These are phyloP conservation scores for Acanthosoma haemorrhoidale DNA, from an alignment of 2,888 invertebrate genomes.

Conservation along the genomic window DNA sequence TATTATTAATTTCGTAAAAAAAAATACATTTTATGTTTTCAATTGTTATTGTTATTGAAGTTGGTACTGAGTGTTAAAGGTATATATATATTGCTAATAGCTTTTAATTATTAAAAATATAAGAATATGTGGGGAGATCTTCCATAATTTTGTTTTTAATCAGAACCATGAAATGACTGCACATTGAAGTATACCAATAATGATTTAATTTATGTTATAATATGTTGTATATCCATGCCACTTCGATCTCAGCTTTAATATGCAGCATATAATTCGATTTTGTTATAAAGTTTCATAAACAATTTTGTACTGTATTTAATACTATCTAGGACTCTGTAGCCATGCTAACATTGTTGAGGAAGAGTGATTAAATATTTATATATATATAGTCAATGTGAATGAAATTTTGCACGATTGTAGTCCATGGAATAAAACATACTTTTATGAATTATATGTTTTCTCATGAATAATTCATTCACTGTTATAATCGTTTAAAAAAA, in stretches of 20 bases:
- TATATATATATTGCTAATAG: conserved; percentile 17
- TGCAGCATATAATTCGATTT: conserved; percentile 23
- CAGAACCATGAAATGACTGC: conserved; percentile 5
- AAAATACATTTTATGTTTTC: not conserved
- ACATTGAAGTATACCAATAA: conserved; percentile 9
- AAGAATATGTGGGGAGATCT: not conserved
- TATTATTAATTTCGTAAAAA: conserved; percentile 12
- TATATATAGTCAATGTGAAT: conserved; percentile 14
- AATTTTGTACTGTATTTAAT: conserved; percentile 31
- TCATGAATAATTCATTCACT: conserved; percentile 3
- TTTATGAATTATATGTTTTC: conserved; percentile 17
- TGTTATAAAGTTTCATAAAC: conserved; percentile 20
- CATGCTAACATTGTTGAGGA: not conserved
- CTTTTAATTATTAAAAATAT: not conserved
- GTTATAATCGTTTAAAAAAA: conserved; percentile 6
- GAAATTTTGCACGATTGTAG: conserved; percentile 24
- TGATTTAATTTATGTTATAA: not conserved
- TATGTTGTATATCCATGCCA: conserved; percentile 17
- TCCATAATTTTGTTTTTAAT: conserved; percentile 10
- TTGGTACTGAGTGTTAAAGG: conserved; percentile 27
- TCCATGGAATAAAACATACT: conserved; percentile 13
- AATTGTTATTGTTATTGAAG: conserved; percentile 27
- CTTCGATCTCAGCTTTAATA: conserved; percentile 30
- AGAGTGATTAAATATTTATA: conserved; percentile 8
- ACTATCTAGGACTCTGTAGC: conserved; percentile 20